These are phyloP conservation scores for Actinia equina DNA, from an alignment of 64 coral and sea anemone genomes.

Conservation along the genomic window DNA sequence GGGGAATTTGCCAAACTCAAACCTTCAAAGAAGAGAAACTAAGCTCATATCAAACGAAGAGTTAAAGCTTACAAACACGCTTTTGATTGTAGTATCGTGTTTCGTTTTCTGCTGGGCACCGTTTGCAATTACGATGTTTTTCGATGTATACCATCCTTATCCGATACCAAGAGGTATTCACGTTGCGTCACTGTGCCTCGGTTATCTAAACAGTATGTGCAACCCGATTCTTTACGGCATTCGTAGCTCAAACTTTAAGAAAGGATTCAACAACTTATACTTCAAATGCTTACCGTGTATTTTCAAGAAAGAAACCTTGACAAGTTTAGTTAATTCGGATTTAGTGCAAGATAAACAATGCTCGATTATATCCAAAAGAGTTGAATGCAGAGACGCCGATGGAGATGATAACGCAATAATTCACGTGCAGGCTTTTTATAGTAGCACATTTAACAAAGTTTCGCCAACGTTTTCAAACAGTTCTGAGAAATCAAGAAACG, in stretches of 20 bases:
- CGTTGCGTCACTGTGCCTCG: constrained; percentile 18
- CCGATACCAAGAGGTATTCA: constrained; percentile 33
- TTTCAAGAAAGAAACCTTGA: background rate
- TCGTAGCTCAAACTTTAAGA: constrained; percentile 47
- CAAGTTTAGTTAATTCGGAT: background rate
- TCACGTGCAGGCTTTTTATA: background rate
- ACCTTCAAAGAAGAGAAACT: background rate
- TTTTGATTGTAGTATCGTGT: constrained; percentile 42
- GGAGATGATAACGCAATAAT: background rate
- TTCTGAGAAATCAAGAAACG: background rate
- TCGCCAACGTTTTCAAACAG: background rate
- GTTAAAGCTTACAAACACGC: constrained; percentile 56
- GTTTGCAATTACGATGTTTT: constrained; percentile 74
- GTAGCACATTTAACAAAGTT: background rate
- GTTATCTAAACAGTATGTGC: constrained; percentile 68
- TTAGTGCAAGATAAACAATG: background rate
- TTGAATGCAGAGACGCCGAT: background rate
- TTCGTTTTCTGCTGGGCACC: constrained; percentile 59
- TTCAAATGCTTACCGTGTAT: background rate
- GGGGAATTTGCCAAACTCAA: background rate
- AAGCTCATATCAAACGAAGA: constrained; percentile 29
- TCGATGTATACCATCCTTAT: constrained; percentile 38
- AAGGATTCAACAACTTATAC: constrained; percentile 32
- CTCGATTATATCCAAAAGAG: background rate
- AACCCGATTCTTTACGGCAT: constrained; percentile 66